A percentile compares a stretch with the other conserved stretches of the same genome.
These are phyloP conservation scores for Heliconius ethilla DNA, from an alignment of 2,888 invertebrate species.

Conservation along the genomic window DNA sequence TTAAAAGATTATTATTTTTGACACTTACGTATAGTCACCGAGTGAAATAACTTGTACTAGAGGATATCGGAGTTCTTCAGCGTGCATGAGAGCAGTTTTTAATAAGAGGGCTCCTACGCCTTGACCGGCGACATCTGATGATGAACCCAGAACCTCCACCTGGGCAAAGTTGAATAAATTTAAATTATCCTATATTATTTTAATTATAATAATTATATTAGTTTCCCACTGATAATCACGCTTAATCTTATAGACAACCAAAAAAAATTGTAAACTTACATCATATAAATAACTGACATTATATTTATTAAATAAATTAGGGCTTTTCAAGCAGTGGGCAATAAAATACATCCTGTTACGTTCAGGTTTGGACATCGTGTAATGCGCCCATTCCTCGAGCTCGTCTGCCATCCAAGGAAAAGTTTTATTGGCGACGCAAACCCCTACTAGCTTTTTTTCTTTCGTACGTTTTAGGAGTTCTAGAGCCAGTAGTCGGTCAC, in stretches of 20 bases:
- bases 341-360: conserved; percentile 75
- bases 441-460: conserved; percentile 73
- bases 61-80: conserved; percentile 71
- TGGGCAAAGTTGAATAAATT: conserved; percentile 45
- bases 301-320: conserved; percentile 73
- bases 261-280: conserved; percentile 56
- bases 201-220: too few species aligned
- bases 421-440: conserved; percentile 71
- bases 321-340: conserved; percentile 74
- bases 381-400: conserved; percentile 79
- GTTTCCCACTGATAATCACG: too few species aligned
- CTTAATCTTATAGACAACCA: neutral
- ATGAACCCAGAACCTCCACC: conserved; percentile 77
- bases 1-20: neutral
- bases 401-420: conserved; percentile 78
- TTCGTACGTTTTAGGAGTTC: conserved; percentile 61
- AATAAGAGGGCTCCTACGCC: conserved; percentile 75
- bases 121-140: conserved; percentile 70
- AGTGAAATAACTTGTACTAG: conserved; percentile 74
- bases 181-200: too few species aligned
- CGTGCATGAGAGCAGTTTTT: conserved; percentile 62
- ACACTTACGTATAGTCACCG: conserved; percentile 69
- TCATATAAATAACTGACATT: conserved; percentile 75
- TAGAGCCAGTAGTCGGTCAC: conserved; percentile 63
- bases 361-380: conserved; percentile 64